Evolutionary conservation across 2,797 vertebrate genomes (phyloP), one percentile per base, ranked within the genome.

Genomic region (Menidia menidia): DNA sequence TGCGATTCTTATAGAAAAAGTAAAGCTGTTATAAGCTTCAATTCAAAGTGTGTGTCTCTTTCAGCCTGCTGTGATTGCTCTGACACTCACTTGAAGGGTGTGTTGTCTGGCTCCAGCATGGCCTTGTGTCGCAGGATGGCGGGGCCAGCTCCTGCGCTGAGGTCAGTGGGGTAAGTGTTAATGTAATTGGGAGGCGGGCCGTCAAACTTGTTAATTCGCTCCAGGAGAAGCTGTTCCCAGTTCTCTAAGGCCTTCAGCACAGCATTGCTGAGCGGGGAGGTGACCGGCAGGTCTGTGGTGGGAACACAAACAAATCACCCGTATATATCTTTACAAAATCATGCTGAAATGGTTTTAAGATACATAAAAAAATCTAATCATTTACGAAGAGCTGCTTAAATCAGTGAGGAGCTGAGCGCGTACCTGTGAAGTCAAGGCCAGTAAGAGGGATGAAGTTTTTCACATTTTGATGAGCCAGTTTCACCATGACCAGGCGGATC

Each of bases 41-140:
- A 51, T 13, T 19, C 12, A 31, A 31, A 31, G 25, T 14, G 12
- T 31, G 12, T 14, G 30, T 60, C 16, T 45, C 14, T 45, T 8
- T 66, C 19, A 32, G 18, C 2, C 53, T 12, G 14, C 4, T 25
- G n/a, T n/a, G 14, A 62, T 48, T 25, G 3, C 62, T 35, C 70
- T 8, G 15, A 72, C 14, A 51, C 94, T 92, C 89, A 99, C 98
- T 96, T 99, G 93, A 99, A 99, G 0, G 98, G 98, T 13, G 98
- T 99, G 90, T 99, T 99, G 86, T 99, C 98, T 30, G 97, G 96
- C 82, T 99, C 97, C 80, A 98, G 92, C 97, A 99, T 99, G 61
- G 97, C 98, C 93, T 98, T 99, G 86, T 97, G 97, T 54, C 97
- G 93, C 41, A 98, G 95, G 55, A 96, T 73, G 75, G 97, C 96